Evolutionary conservation across 2,888 invertebrate genomes (phyloP).

Genomic region (Nasonovia ribisnigri): DNA sequence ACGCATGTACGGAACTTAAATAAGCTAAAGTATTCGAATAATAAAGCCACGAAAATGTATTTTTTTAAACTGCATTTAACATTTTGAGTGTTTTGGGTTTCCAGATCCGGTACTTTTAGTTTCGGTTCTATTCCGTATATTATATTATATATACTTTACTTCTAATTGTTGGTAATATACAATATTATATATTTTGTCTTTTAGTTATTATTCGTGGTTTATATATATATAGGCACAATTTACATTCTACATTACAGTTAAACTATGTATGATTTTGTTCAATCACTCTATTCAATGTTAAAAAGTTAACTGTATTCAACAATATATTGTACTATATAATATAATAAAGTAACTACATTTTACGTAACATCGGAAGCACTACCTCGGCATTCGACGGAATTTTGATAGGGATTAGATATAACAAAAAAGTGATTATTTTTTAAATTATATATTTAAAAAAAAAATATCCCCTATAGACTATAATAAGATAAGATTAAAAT

Average conservation of each 20-base stretch:
- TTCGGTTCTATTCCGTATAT: no score
- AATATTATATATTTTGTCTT: no score
- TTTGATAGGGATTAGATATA: not conserved
- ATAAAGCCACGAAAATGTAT: no score
- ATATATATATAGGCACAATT: not conserved
- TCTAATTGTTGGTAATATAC: no score
- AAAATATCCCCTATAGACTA: not conserved
- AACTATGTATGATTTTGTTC: no score
- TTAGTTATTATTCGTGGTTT: no score
- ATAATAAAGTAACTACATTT: not conserved
- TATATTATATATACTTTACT: no score
- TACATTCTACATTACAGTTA: not conserved
- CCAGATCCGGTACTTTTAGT: no score
- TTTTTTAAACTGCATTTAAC: no score
- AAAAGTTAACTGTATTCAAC: not conserved
- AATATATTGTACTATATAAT: not conserved
- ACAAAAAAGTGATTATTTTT: not conserved
- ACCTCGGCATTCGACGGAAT: not conserved
- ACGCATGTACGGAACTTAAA: no score
- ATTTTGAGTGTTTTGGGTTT: no score
- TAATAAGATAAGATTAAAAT: not conserved
- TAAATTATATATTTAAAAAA: not conserved
- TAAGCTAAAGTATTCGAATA: no score
- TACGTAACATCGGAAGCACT: not conserved
- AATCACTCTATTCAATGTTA: not conserved